Evolutionary conservation across 2,888 invertebrate species (phyloP).

Genomic region (Philonicus albiceps): DNA sequence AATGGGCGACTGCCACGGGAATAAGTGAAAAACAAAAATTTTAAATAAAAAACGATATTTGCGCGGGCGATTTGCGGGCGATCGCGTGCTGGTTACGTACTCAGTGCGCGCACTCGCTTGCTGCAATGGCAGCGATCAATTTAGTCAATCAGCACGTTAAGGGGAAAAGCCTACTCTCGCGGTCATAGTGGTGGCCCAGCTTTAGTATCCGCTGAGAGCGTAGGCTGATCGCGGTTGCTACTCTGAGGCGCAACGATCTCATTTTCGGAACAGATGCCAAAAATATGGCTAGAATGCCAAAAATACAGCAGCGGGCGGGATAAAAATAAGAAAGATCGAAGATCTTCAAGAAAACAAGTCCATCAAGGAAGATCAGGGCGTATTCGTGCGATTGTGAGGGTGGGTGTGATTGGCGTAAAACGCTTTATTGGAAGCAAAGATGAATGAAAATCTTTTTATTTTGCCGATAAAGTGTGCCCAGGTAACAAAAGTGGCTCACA

Average conservation of each 20-base stretch:
- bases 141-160: slow-evolving; percentile 13
- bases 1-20: neutral
- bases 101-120: neutral
- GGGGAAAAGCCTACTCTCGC: slow-evolving; percentile 4
- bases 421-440: neutral
- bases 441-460: slow-evolving; percentile 22
- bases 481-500: neutral
- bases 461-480: neutral
- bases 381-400: neutral
- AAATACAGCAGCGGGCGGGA: slow-evolving; percentile 25
- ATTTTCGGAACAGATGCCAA: slow-evolving; percentile 30
- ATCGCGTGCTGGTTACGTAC: slow-evolving; percentile 39
- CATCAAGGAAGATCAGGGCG: slow-evolving; percentile 17
- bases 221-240: neutral
- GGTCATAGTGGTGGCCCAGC: neutral
- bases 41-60: neutral
- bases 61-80: slow-evolving; percentile 39
- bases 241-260: slow-evolving; percentile 12
- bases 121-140: slow-evolving; percentile 1
- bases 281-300: slow-evolving; percentile 35
- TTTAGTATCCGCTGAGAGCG: neutral
- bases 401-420: neutral
- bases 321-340: slow-evolving; percentile 13
- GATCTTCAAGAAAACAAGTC: slow-evolving; percentile 26
- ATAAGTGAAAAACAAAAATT: neutral